These are phyloP conservation scores for Dolichotis patagonum DNA, from an alignment of 2,113 vertebrate genomes.

Conservation along the genomic window DNA sequence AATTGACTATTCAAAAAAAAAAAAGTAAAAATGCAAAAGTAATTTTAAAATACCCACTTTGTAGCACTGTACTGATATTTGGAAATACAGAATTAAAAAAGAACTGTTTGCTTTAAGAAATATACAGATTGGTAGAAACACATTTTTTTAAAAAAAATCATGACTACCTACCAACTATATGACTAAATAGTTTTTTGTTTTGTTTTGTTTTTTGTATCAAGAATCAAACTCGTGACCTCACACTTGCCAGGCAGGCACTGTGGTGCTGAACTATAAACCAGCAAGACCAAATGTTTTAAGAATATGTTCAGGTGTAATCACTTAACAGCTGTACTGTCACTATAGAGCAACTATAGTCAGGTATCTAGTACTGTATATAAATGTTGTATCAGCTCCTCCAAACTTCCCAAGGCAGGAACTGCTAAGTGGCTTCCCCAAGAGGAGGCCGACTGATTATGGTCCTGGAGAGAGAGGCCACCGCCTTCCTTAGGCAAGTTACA, in stretches of 20 bases:
- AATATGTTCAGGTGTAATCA: slow-evolving; percentile 15
- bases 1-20: background rate
- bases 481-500: background rate
- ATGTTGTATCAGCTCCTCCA: background rate
- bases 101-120: background rate
- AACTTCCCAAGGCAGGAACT: background rate
- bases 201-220: too few species aligned
- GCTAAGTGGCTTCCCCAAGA: background rate
- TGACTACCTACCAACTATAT: background rate
- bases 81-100: background rate
- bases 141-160: background rate
- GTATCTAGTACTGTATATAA: background rate
- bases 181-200: background rate
- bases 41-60: background rate
- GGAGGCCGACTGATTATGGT: background rate
- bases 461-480: background rate
- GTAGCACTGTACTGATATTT: background rate
- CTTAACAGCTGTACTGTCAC: background rate
- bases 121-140: background rate
- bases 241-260: too few species aligned
- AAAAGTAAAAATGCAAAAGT: background rate
- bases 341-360: background rate
- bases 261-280: too few species aligned
- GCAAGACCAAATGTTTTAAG: background rate
- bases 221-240: too few species aligned